phyloP scores from a whole-genome alignment of 2,888 invertebrate genomes.

The Protonemura montana region DNA sequence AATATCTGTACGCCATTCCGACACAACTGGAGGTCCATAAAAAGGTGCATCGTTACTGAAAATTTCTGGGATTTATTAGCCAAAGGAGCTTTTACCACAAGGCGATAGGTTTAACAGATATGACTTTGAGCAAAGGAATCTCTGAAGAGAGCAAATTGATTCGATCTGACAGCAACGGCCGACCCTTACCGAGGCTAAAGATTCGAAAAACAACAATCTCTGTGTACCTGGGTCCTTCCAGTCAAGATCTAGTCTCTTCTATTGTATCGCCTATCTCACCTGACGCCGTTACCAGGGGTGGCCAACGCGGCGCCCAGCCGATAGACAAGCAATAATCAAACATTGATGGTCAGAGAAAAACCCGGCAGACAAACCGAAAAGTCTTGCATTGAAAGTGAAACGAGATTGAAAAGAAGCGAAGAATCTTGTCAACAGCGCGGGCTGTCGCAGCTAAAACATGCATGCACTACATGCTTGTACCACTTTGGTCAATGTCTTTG shows the following conservation, averaged over 20 bases:
- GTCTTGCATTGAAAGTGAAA: background rate
- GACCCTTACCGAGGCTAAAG: background rate
- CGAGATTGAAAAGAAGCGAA: background rate
- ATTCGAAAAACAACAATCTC: conserved; percentile 19
- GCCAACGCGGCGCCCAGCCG: conserved; percentile 1
- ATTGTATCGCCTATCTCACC: background rate
- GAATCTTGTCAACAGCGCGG: background rate
- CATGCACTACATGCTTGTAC: background rate
- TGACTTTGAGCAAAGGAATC: background rate
- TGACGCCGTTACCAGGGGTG: conserved; percentile 22
- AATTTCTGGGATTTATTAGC: background rate
- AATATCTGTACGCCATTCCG: background rate
- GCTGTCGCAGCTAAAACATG: too few relatives aligned
- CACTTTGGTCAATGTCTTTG: background rate
- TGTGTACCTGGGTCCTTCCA: conserved; percentile 8
- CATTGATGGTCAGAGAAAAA: background rate
- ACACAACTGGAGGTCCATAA: background rate
- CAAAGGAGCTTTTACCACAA: background rate
- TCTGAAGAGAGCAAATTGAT: conserved; percentile 7
- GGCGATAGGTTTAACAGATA: background rate
- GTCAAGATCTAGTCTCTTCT: background rate
- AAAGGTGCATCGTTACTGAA: background rate
- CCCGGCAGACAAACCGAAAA: background rate
- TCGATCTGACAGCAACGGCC: background rate
- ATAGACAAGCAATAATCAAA: background rate